Percentiles rank a stretch among this genome's conserved stretches.
These are phyloP conservation scores for Cactoblastis cactorum DNA, from an alignment of 2,888 invertebrate species.

Conservation along the genomic window DNA sequence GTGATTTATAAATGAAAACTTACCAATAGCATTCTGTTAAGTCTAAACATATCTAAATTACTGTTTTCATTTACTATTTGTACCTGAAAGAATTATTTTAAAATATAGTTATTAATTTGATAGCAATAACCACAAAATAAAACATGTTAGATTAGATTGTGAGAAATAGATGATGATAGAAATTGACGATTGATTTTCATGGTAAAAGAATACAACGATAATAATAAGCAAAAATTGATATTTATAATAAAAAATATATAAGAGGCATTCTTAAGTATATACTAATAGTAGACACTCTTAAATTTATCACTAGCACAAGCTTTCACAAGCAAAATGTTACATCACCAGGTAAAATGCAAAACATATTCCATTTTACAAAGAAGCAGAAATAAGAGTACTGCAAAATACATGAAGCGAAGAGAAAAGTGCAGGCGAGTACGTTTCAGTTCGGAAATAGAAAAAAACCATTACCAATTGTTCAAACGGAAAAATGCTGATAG, in stretches of 20 bases:
- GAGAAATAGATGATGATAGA: too few species aligned
- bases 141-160: too few species aligned
- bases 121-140: too few species aligned
- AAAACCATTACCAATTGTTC: constrained; percentile 51
- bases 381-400: background rate
- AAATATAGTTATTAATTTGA: too few species aligned
- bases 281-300: background rate
- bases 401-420: constrained; percentile 7
- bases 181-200: too few species aligned
- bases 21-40: constrained; percentile 62
- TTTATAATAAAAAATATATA: too few species aligned
- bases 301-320: background rate
- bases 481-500: constrained; percentile 61
- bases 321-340: background rate
- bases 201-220: too few species aligned
- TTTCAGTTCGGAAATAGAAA: constrained; percentile 6
- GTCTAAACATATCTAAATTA: constrained; percentile 55
- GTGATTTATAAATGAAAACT: constrained; percentile 25
- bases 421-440: constrained; percentile 10
- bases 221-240: too few species aligned
- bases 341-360: constrained; percentile 11
- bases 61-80: constrained; percentile 52
- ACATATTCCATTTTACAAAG: constrained; percentile 10
- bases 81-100: constrained; percentile 41
- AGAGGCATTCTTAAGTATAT: too few species aligned